Percentiles rank a stretch among this genome's conserved stretches.
These are phyloP conservation scores for Fundulus diaphanus DNA, from an alignment of 2,797 vertebrate genomes.

Conservation along the genomic window DNA sequence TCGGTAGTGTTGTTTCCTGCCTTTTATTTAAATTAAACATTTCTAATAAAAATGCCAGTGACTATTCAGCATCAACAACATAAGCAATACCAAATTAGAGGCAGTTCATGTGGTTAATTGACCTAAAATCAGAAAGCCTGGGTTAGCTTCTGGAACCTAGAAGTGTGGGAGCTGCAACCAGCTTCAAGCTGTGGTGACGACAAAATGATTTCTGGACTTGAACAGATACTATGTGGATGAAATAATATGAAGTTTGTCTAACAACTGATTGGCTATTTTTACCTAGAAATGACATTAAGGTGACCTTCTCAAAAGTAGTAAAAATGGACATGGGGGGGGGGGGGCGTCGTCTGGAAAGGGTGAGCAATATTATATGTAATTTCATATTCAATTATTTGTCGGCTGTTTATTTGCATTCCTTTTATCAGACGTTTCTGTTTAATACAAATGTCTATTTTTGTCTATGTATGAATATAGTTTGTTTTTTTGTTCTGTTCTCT, in stretches of 20 bases:
- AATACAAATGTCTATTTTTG: neutral
- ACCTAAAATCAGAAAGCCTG: neutral
- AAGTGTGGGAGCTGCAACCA: neutral
- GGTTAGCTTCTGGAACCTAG: neutral
- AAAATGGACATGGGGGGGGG: neutral
- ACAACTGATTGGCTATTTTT: neutral
- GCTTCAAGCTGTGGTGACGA: neutral
- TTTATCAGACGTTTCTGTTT: neutral
- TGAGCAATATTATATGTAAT: neutral
- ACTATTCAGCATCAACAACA: neutral
- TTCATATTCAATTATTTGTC: neutral
- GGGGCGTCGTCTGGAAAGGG: neutral
- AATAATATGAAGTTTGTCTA: neutral
- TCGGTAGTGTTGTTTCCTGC: neutral
- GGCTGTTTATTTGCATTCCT: neutral
- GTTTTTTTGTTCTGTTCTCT: no score
- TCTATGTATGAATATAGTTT: neutral
- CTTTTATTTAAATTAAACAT: neutral
- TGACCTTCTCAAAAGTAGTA: neutral
- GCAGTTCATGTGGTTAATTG: neutral
- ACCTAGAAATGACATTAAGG: neutral
- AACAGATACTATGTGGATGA: neutral
- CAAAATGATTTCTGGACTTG: neutral
- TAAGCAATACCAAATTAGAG: neutral
- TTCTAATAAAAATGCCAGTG: neutral